phyloP scores from a whole-genome alignment of 2,797 vertebrate genomes.

The Emys orbicularis region DNA sequence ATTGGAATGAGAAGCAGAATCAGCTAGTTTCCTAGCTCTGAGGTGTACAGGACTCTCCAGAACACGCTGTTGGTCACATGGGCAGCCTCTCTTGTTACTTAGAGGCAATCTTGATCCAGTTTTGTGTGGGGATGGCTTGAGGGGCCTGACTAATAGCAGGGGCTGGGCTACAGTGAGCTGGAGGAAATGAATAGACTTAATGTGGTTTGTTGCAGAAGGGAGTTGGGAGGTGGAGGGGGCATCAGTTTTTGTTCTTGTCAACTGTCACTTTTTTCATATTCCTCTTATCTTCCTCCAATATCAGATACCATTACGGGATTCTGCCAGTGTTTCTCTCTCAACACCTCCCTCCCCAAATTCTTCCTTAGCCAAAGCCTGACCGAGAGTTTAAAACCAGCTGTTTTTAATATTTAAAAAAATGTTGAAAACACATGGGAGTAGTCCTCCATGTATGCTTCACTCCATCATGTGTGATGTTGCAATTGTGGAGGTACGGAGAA shows the following conservation, averaged over 20 bases:
- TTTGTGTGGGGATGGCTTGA: background rate
- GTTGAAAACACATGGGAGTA: background rate
- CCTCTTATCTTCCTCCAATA: background rate
- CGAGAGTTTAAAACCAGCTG: background rate
- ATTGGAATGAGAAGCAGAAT: conserved; percentile 34
- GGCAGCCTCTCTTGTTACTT: conserved; percentile 31
- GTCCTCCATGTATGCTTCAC: background rate
- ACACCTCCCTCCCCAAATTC: background rate
- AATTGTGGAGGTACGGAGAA: background rate
- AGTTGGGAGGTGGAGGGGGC: background rate
- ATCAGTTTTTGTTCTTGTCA: background rate
- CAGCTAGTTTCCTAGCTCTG: conserved; percentile 35
- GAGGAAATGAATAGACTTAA: background rate
- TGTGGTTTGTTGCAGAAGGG: background rate
- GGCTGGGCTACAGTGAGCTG: background rate
- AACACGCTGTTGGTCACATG: background rate
- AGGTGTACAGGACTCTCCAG: background rate
- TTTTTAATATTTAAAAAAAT: background rate
- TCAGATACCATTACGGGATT: background rate
- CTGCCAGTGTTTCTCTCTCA: background rate
- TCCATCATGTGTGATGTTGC: background rate
- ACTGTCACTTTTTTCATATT: background rate
- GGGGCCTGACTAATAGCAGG: background rate
- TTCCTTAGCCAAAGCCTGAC: background rate
- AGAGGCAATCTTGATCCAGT: background rate